Base-by-base conservation (phyloP, 2,797 vertebrate genomes). In the Hemibagrus guttatus region DNA sequence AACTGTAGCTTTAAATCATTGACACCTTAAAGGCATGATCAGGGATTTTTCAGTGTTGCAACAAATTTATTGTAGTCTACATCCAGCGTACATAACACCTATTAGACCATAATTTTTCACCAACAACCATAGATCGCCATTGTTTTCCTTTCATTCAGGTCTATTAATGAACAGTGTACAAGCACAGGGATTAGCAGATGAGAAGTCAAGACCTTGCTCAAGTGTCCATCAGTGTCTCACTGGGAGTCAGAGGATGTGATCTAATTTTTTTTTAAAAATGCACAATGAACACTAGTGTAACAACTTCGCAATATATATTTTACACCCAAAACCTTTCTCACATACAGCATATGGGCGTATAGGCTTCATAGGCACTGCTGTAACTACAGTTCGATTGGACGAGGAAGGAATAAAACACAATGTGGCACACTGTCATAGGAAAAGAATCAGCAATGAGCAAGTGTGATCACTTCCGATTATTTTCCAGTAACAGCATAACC, bases 1-100 rank as follows among this genome's bases (percentile, higher is more conserved):
- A 83, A 82, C 69, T 84, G 74, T 64, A 49, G 59, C 26, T 81
- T 64, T 49, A 81, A 81, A 61, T 49, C 84, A 61, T 39, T 19
- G 66, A 56, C 49, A 80, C n/a, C 31, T 64, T 84, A 79, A 59
- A 87, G 86, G 74, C 86, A 84, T 84, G 75, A 72, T 84, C n/a
- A 76, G 68, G 75, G 64, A 80, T 84, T 54, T 84, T 54, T 52
- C 59, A 82, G 49, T 52, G 63, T 52, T 66, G 49, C 74, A 68
- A 87, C 54, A 87, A 54, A 66, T 68, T 17, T 78, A 26, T 23
- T 69, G 39, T 23, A 42, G 39, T 86, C 69, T 31, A 68, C 78
- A 72, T 56, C 54, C 56, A 72, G 64, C 17, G 4, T 64, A 81
- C 7, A 81, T 75, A 66, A 69, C 39, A 59, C 14, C n/a, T 81